Evolutionary conservation across 2,113 vertebrate species (phyloP).

Genomic region (Malaclemys terrapin): DNA sequence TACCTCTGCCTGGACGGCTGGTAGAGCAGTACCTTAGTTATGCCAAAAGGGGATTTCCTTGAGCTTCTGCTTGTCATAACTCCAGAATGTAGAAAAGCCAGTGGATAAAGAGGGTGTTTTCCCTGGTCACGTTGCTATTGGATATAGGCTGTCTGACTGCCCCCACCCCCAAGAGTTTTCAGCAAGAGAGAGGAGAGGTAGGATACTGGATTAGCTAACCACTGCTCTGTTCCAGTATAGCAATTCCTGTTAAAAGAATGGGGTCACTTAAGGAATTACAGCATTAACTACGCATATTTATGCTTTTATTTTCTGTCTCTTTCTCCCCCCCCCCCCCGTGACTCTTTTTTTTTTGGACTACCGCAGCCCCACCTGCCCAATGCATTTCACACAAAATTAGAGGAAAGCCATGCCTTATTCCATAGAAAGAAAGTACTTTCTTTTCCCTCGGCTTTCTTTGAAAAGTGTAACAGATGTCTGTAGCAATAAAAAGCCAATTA

Average conservation of each 20-base stretch:
- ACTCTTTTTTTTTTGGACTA: not conserved
- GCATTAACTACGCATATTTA: not conserved
- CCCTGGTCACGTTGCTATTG: not conserved
- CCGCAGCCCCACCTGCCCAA: not conserved
- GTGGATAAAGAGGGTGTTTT: not conserved
- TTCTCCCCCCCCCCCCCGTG: not conserved
- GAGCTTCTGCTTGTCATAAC: not conserved
- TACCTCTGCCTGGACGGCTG: rapidly evolving
- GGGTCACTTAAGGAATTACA: not conserved
- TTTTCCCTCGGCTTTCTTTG: constrained; percentile 49
- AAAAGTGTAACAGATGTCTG: constrained; percentile 80
- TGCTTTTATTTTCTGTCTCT: not conserved
- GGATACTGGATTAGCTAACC: not conserved
- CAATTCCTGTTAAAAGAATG: not conserved
- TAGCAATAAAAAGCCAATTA: constrained; percentile 80
- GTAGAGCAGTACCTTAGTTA: not conserved
- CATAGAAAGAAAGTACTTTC: constrained; percentile 41
- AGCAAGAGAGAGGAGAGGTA: not conserved
- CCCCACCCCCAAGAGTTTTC: not conserved
- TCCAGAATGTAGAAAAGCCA: not conserved
- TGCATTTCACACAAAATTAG: constrained; percentile 38
- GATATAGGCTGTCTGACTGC: not conserved
- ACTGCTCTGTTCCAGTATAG: rapidly evolving
- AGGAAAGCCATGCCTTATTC: constrained; percentile 8
- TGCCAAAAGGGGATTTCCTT: not conserved